These are phyloP conservation scores for Pelvicachromis taeniatus DNA, from an alignment of 2,113 vertebrate genomes.

Conservation along the genomic window DNA sequence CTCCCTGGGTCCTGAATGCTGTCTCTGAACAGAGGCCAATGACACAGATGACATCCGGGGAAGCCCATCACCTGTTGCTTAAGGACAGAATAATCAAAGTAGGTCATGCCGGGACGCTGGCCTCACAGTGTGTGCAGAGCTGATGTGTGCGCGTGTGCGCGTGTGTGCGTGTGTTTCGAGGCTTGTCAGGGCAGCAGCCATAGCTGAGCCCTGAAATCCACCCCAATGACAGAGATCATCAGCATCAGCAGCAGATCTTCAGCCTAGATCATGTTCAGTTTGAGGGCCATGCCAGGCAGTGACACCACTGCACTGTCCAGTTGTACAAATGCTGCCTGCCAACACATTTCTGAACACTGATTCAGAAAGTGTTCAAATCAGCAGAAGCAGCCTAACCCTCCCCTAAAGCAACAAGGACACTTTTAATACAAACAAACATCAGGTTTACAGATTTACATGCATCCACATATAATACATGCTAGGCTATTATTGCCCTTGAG, in stretches of 20 bases:
- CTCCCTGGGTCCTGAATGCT: conserved; percentile 56
- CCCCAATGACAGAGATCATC: conserved; percentile 64
- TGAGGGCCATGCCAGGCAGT: conserved; percentile 33
- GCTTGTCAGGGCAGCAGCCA: conserved; percentile 44
- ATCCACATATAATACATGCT: conserved; percentile 27
- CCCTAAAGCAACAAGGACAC: not conserved
- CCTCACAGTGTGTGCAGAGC: conserved; percentile 16
- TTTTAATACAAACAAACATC: conserved; percentile 29
- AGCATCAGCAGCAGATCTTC: conserved; percentile 59
- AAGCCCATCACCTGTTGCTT: conserved; percentile 70
- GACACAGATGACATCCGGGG: conserved; percentile 57
- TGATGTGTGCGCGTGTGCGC: not conserved
- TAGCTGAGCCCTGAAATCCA: conserved; percentile 49
- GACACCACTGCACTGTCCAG: conserved; percentile 30
- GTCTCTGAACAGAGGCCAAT: conserved; percentile 58
- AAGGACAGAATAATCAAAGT: conserved; percentile 55
- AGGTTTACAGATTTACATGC: conserved; percentile 44
- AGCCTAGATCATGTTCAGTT: conserved; percentile 53
- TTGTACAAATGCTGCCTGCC: not conserved
- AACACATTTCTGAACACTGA: conserved; percentile 11
- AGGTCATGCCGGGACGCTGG: conserved; percentile 44
- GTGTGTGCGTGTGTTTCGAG: conserved; percentile 2
- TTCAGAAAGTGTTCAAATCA: conserved; percentile 3
- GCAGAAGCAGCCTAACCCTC: not conserved
- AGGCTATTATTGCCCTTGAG: conserved; percentile 33